Conservation (phyloP, 2,888 invertebrate genomes). For the Pimpla rufipes region DNA sequence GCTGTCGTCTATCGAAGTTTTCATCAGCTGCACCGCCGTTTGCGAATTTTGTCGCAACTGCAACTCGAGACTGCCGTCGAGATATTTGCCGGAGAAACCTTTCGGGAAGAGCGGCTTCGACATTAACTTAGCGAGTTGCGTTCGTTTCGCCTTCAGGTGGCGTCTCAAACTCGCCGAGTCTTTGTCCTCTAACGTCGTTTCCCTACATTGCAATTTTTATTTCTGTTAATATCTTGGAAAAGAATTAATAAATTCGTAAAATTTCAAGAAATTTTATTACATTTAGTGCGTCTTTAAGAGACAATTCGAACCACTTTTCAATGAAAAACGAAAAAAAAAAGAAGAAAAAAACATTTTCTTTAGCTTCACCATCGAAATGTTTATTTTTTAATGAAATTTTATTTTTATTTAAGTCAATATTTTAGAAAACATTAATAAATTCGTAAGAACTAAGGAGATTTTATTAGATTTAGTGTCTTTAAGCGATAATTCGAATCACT, state of each 20-base stretch:
- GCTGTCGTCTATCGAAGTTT: constrained; percentile 79
- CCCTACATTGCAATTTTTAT: constrained; percentile 72
- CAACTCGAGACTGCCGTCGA: constrained; percentile 82
- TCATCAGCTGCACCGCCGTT: constrained; percentile 87
- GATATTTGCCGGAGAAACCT: constrained; percentile 90
- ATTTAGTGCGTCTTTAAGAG: no score
- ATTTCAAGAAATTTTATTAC: no score
- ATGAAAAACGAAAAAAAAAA: no score
- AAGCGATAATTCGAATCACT: no score
- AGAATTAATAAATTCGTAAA: background rate
- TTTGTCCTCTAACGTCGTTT: constrained; percentile 79
- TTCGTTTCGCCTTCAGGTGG: constrained; percentile 86
- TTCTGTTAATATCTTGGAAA: constrained; percentile 11
- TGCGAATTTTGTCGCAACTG: constrained; percentile 78
- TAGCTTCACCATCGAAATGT: background rate
- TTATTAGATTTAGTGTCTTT: no score
- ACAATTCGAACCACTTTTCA: no score
- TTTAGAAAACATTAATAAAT: no score
- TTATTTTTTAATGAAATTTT: no score
- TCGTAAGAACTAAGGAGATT: no score
- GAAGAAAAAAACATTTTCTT: no score
- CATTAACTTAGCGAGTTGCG: constrained; percentile 87
- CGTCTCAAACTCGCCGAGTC: constrained; percentile 86
- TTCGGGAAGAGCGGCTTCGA: constrained; percentile 89
- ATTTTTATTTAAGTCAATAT: no score